phyloP scores from a whole-genome alignment of 2,113 vertebrate species.

The Pholis gunnellus region DNA sequence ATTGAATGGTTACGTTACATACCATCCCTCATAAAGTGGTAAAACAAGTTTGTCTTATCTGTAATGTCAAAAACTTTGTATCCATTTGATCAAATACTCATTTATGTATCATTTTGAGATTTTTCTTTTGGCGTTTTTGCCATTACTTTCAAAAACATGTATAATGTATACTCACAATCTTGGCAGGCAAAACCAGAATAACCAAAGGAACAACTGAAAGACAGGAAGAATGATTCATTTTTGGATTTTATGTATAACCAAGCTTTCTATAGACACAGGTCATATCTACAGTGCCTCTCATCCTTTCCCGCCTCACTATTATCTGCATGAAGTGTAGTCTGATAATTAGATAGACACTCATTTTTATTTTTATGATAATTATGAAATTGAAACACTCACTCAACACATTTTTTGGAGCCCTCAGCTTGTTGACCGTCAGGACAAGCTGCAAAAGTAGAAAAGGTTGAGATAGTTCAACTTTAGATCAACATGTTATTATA shows the following conservation, averaged over 20 bases:
- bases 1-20: not conserved
- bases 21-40: not conserved
- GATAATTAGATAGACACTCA: not conserved
- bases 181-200: constrained; percentile 77
- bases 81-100: not conserved
- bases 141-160: not conserved
- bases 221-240: constrained; percentile 20
- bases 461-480: not conserved
- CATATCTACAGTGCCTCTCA: not conserved
- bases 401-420: fast-evolving
- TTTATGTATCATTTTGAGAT: not conserved
- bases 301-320: not conserved
- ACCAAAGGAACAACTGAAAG: constrained; percentile 79
- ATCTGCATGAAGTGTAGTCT: not conserved
- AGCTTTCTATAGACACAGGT: not conserved
- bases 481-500: not conserved
- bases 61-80: not conserved
- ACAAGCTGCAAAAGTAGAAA: constrained; percentile 67
- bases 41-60: not conserved
- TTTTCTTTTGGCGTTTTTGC: not conserved
- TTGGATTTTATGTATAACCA: not conserved
- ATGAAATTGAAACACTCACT: constrained; percentile 61
- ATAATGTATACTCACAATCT: constrained; percentile 77
- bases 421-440: constrained; percentile 1
- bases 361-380: not conserved